A percentile compares a stretch with the other conserved stretches of the same genome.
Evolutionary conservation across 1,140 invertebrate genomes (phyloP).

Genomic region (Ladona fulva): DNA sequence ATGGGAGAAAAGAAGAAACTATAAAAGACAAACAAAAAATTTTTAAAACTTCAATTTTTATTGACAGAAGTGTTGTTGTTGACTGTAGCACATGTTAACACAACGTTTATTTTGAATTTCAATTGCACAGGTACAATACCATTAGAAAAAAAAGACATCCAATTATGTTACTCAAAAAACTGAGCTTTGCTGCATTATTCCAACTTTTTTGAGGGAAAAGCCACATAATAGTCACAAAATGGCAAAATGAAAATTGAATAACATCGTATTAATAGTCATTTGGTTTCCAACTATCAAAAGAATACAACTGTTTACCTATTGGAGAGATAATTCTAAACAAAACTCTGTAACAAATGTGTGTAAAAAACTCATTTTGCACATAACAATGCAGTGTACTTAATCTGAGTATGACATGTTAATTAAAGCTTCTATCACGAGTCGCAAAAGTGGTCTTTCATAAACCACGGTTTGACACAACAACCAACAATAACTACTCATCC

Average conservation of each 20-base stretch:
- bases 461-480: slow-evolving; percentile 8
- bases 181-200: neutral
- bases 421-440: slow-evolving; percentile 9
- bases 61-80: slow-evolving; percentile 1
- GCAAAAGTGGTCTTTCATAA: slow-evolving; percentile 1
- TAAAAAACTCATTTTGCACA: slow-evolving; percentile 10
- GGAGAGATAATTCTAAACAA: neutral
- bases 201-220: neutral
- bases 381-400: slow-evolving; percentile 3
- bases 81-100: neutral
- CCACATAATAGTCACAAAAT: neutral
- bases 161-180: neutral
- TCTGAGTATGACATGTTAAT: slow-evolving; percentile 10
- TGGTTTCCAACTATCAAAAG: neutral
- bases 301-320: neutral
- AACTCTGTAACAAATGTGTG: neutral
- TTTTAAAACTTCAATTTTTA: neutral
- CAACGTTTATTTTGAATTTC: neutral
- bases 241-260: neutral
- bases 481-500: slow-evolving; percentile 9
- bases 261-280: neutral
- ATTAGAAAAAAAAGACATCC: neutral
- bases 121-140: slow-evolving; percentile 2
- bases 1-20: too few relatives aligned
- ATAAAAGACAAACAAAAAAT: neutral